Evolutionary conservation across 2,797 vertebrate genomes (phyloP).

Genomic region (Dryobates pubescens): DNA sequence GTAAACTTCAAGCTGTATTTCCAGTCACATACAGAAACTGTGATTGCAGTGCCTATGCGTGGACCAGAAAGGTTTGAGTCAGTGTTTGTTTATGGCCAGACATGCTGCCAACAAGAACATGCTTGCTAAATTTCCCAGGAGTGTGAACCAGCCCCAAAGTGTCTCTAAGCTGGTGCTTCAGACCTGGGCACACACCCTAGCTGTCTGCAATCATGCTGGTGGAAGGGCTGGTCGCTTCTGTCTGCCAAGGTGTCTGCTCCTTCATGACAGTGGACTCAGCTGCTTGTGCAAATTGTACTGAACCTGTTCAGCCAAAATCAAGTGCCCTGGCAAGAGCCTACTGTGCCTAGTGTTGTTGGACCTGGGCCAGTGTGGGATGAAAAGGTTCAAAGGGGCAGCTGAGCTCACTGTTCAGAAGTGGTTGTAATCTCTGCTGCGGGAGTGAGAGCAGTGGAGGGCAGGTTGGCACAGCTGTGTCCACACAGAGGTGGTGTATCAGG

Average conservation of each 20-base stretch:
- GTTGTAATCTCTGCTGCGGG: background rate
- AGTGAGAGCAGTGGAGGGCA: background rate
- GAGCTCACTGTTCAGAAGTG: background rate
- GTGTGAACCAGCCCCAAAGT: background rate
- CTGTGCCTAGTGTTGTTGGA: background rate
- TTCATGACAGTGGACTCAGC: background rate
- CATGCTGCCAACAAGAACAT: background rate
- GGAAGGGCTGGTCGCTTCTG: background rate
- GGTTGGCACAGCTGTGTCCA: background rate
- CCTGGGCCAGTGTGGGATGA: background rate
- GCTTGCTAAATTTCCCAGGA: background rate
- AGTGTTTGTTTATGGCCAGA: slow-evolving; percentile 9
- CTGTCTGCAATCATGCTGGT: background rate
- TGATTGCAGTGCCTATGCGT: background rate
- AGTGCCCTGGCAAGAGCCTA: background rate
- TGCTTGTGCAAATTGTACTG: rapidly evolving
- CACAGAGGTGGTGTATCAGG: background rate
- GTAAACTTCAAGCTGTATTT: background rate
- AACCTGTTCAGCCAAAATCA: background rate
- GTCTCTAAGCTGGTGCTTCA: background rate
- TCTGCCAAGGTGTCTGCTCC: background rate
- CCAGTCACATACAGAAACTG: background rate
- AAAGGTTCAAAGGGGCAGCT: slow-evolving; percentile 17
- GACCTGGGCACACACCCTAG: background rate
- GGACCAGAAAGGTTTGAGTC: background rate